Evolutionary conservation across 2,797 vertebrate genomes (phyloP).

Genomic region (Dallia pectoralis): DNA sequence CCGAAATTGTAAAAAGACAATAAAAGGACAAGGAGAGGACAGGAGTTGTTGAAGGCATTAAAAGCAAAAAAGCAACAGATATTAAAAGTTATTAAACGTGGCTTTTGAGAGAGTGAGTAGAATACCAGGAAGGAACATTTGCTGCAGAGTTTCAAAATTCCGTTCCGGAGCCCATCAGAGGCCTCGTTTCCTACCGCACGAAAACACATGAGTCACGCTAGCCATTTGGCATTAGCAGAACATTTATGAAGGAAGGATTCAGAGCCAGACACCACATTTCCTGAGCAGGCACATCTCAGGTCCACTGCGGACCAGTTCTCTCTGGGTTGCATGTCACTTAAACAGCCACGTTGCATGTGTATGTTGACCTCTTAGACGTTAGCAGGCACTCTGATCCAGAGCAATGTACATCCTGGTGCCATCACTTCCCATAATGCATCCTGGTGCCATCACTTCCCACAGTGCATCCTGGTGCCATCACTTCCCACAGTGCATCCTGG

Average conservation of each 20-base stretch:
- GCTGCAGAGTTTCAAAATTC: not conserved
- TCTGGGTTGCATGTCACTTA: not conserved
- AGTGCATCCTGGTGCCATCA: no score
- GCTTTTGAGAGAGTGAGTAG: not conserved
- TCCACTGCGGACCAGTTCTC: not conserved
- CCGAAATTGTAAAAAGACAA: no score
- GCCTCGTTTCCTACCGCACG: not conserved
- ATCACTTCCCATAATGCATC: no score
- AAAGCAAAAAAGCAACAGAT: no score
- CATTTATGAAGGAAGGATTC: not conserved
- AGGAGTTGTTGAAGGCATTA: no score
- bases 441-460: no score
- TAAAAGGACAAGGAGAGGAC: no score
- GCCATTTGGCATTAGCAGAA: not conserved
- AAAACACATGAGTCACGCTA: not conserved
- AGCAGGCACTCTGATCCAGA: no score
- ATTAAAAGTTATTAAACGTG: no score
- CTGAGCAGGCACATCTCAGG: not conserved
- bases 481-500: no score
- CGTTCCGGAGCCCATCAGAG: not conserved
- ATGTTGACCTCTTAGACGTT: no score
- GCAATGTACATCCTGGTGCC: no score
- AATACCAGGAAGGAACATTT: not conserved
- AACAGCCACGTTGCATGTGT: not conserved
- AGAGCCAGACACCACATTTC: constrained; percentile 2